These are phyloP conservation scores for Eulithis prunata DNA, from an alignment of 2,888 invertebrate genomes.

Conservation along the genomic window DNA sequence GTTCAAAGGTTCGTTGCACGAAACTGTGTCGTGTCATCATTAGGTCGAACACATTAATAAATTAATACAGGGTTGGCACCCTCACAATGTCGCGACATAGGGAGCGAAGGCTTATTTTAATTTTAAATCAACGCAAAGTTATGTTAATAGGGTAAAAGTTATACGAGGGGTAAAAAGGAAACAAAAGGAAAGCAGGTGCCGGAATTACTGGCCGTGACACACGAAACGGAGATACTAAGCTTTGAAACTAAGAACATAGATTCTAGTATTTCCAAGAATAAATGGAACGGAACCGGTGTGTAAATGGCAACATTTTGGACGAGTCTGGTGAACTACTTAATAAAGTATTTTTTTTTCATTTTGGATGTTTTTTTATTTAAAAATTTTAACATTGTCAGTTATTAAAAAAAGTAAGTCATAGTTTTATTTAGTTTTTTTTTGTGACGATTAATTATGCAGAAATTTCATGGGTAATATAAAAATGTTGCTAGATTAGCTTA, in stretches of 20 bases:
- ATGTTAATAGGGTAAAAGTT: constrained; percentile 51
- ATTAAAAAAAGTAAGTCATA: too few relatives aligned
- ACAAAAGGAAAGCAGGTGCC: constrained; percentile 22
- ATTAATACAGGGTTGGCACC: constrained; percentile 30
- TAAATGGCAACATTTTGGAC: too few relatives aligned
- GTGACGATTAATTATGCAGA: too few relatives aligned
- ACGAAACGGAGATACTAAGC: background rate
- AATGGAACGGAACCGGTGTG: too few relatives aligned
- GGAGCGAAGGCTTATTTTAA: constrained; percentile 54
- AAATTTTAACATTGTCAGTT: too few relatives aligned
- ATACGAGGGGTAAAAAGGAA: constrained; percentile 40
- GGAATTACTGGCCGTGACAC: constrained; percentile 1
- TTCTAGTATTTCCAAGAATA: background rate
- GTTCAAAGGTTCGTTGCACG: constrained; percentile 6
- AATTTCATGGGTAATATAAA: too few relatives aligned
- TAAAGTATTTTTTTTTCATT: too few relatives aligned
- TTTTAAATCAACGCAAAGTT: constrained; percentile 57
- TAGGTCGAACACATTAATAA: constrained; percentile 49
- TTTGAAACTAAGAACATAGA: background rate
- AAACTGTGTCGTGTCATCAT: constrained; percentile 13
- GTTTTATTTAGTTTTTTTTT: too few relatives aligned
- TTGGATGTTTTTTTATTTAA: too few relatives aligned
- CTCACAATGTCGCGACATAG: constrained; percentile 39
- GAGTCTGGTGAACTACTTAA: too few relatives aligned
- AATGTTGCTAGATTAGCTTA: too few relatives aligned